Conservation (phyloP, 2,113 vertebrate genomes). For the Sardina pilchardus region DNA sequence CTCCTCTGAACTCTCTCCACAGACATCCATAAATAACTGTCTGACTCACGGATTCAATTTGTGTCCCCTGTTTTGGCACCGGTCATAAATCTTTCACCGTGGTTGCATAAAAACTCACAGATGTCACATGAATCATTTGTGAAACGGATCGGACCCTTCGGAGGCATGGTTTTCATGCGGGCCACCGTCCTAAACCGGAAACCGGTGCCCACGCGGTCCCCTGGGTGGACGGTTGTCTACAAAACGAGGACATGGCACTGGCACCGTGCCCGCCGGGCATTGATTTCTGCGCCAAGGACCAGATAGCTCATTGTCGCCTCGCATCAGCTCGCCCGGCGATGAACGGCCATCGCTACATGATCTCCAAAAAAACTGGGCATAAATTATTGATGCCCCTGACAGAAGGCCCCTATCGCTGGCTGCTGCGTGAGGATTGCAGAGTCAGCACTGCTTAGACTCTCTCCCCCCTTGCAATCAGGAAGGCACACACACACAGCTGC, state of each 20-base stretch:
- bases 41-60: background rate
- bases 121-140: conserved; percentile 65
- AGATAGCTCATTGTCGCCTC: background rate
- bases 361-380: background rate
- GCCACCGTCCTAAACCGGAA: background rate
- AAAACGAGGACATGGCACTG: background rate
- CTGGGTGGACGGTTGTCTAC: background rate
- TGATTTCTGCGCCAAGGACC: background rate
- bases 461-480: background rate
- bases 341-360: background rate
- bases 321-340: background rate
- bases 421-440: background rate
- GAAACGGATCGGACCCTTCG: conserved; percentile 58
- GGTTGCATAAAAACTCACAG: conserved; percentile 60
- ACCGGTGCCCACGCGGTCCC: background rate
- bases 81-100: conserved; percentile 68
- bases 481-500: background rate
- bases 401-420: background rate
- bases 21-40: background rate
- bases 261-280: background rate
- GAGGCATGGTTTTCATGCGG: background rate
- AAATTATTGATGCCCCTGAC: conserved; percentile 10
- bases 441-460: background rate
- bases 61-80: conserved; percentile 45
- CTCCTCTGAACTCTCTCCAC: background rate